phyloP scores from a whole-genome alignment of 2,888 invertebrate species.

The Catocala sponsa region DNA sequence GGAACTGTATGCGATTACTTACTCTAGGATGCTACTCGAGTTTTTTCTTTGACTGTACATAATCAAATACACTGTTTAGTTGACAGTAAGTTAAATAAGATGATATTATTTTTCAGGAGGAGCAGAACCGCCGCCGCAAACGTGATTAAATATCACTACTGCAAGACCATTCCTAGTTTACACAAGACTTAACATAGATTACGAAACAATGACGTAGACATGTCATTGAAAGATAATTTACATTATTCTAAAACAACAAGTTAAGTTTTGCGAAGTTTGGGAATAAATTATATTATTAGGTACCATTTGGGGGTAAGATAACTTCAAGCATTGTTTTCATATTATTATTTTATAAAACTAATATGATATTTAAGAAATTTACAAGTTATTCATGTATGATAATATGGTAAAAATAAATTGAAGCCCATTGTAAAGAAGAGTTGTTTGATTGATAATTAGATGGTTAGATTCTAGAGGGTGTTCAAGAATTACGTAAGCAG shows the following conservation, averaged over 20 bases:
- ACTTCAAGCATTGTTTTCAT: constrained; percentile 49
- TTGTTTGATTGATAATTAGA: constrained; percentile 18
- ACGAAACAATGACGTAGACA: constrained; percentile 31
- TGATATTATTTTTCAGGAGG: constrained; percentile 72
- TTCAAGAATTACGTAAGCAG: too few species aligned
- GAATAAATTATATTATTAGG: constrained; percentile 22
- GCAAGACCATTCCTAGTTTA: constrained; percentile 33
- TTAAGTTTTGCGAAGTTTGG: constrained; percentile 37
- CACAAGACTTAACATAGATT: constrained; percentile 40
- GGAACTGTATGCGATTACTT: too few species aligned
- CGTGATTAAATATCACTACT: constrained; percentile 71
- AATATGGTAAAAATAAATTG: constrained; percentile 53
- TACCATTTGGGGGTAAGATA: constrained; percentile 42
- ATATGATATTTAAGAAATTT: constrained; percentile 47
- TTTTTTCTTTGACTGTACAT: too few species aligned
- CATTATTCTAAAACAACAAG: constrained; percentile 33
- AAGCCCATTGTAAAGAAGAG: constrained; percentile 46
- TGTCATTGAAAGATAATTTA: constrained; percentile 33
- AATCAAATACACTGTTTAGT: too few species aligned
- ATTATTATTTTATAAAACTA: constrained; percentile 40
- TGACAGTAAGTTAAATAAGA: too few species aligned
- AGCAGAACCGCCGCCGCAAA: constrained; percentile 84
- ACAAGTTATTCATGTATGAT: constrained; percentile 46
- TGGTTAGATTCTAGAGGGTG: too few species aligned
- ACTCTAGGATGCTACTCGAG: too few species aligned